phyloP scores from a whole-genome alignment of 2,888 invertebrate genomes.

The Trissonchulus sp. region DNA sequence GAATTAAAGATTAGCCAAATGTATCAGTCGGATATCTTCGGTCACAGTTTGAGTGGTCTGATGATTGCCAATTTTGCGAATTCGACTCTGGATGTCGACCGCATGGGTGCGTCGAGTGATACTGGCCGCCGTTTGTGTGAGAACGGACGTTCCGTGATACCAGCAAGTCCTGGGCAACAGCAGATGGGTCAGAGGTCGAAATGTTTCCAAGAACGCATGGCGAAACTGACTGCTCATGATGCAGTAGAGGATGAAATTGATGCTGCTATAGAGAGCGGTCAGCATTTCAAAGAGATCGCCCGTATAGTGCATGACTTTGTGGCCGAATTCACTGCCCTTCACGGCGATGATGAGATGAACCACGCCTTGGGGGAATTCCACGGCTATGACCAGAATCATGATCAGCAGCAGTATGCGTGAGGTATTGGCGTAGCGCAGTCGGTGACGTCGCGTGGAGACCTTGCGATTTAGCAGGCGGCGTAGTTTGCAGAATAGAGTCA shows the following conservation, averaged over 20 bases:
- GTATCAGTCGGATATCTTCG: too few species aligned
- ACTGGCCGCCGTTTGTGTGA: too few species aligned
- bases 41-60: too few species aligned
- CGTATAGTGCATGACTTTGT: neutral
- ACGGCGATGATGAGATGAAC: neutral
- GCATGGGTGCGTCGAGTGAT: too few species aligned
- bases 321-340: neutral
- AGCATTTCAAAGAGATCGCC: neutral
- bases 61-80: too few species aligned
- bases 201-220: neutral
- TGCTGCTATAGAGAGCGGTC: neutral
- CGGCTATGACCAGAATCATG: neutral
- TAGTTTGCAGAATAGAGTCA: neutral
- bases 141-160: too few species aligned
- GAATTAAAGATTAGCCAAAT: too few species aligned
- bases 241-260: neutral
- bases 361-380: neutral
- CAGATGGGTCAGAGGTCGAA: too few species aligned
- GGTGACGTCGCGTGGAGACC: neutral
- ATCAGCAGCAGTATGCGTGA: neutral
- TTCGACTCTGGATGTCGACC: too few species aligned
- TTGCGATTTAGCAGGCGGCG: neutral
- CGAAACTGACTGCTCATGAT: slow-evolving; percentile 1
- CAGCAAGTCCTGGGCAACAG: too few species aligned
- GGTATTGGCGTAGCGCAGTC: neutral